phyloP scores from a whole-genome alignment of 1,140 invertebrate species.

The Cylas formicarius region DNA sequence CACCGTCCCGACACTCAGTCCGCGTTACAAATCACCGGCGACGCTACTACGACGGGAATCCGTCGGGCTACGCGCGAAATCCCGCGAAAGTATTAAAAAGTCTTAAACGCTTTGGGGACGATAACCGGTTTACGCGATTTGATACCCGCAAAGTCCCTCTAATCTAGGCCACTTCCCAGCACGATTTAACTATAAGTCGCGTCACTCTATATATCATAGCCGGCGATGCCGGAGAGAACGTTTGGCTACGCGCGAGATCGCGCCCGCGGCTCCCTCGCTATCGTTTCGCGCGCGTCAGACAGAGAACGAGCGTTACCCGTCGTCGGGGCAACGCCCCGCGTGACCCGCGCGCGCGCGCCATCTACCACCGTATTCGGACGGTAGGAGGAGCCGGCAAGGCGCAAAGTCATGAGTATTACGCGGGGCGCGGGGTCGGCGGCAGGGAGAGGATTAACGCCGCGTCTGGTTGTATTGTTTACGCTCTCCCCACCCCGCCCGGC shows the following conservation, averaged over 20 bases:
- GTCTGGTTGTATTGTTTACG: no score
- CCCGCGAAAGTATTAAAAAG: conserved; percentile 45
- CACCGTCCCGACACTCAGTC: conserved; percentile 17
- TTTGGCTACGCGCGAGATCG: conserved; percentile 28
- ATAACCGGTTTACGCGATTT: conserved; percentile 40
- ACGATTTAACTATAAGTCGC: conserved; percentile 60
- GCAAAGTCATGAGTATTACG: conserved; percentile 41
- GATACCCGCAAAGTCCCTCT: conserved; percentile 47
- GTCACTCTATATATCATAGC: conserved; percentile 58
- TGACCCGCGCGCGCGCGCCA: conserved; percentile 33
- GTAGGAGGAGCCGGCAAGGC: conserved; percentile 33
- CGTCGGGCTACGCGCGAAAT: conserved; percentile 37
- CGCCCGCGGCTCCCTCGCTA: conserved; percentile 10
- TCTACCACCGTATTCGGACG: conserved; percentile 25
- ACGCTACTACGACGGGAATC: conserved; percentile 27
- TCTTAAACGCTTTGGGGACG: conserved; percentile 43
- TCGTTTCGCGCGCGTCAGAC: conserved; percentile 6
- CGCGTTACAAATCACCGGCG: conserved; percentile 37
- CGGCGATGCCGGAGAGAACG: conserved; percentile 30
- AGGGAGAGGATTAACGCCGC: conserved; percentile 31
- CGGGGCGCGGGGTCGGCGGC: no score
- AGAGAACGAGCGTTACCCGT: conserved; percentile 23
- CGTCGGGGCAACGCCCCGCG: conserved; percentile 29
- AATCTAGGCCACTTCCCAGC: conserved; percentile 61
- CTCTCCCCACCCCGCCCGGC: no score